Percentiles rank a stretch among this genome's conserved stretches.
Conservation (phyloP, 2,113 vertebrate species). For the Periophthalmodon schlosseri region DNA sequence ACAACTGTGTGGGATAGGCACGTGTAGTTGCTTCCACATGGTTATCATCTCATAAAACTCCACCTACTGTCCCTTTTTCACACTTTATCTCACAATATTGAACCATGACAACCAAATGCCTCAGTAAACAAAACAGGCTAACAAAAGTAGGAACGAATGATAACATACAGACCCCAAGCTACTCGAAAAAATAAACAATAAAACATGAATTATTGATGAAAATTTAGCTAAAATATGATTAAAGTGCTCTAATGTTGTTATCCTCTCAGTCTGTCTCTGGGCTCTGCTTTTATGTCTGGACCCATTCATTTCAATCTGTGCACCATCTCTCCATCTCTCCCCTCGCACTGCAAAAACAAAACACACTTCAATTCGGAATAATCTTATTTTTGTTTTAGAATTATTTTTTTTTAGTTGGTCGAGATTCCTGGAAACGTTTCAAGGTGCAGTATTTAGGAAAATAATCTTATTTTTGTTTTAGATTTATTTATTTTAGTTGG, state of each 20-base stretch:
- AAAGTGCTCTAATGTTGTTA: constrained; percentile 8
- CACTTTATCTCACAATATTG: too few species aligned
- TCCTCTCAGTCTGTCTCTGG: constrained; percentile 41
- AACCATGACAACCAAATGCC: neutral
- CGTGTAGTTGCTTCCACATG: too few species aligned
- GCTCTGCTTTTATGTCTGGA: constrained; percentile 33
- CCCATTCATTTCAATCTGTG: constrained; percentile 54
- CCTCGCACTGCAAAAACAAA: constrained; percentile 1
- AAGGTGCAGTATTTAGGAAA: too few species aligned
- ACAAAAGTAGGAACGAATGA: neutral
- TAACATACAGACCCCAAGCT: neutral
- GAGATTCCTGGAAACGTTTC: too few species aligned
- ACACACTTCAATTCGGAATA: too few species aligned
- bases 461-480: too few species aligned
- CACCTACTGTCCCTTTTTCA: too few species aligned
- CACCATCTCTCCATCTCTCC: constrained; percentile 30
- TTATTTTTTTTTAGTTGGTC: too few species aligned
- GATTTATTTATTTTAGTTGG: too few species aligned
- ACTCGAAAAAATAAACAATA: neutral
- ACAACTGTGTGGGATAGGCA: too few species aligned
- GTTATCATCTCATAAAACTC: too few species aligned
- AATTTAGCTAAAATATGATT: neutral
- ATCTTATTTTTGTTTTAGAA: too few species aligned
- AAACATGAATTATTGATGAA: neutral
- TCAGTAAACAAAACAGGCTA: neutral